These are phyloP conservation scores for Orbicella faveolata DNA, from an alignment of 64 coral and sea anemone species.

Conservation along the genomic window DNA sequence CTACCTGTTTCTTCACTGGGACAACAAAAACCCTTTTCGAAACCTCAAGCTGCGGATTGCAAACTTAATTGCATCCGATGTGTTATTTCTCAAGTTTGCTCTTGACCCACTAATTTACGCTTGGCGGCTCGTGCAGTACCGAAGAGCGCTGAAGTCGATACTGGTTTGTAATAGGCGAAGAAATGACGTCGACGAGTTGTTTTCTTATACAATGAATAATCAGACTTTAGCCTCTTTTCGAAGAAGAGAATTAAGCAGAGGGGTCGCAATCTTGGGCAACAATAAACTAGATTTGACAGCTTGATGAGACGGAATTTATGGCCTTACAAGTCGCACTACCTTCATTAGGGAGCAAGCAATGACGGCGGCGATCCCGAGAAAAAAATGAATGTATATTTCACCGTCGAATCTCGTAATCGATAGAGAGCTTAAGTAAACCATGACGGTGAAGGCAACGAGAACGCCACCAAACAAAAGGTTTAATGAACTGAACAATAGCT, in stretches of 20 bases:
- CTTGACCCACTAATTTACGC: slow-evolving; percentile 47
- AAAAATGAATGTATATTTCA: too few species aligned
- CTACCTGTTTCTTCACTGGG: slow-evolving; percentile 5
- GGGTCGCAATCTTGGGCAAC: background rate
- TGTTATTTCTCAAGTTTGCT: slow-evolving; percentile 50
- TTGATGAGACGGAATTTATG: background rate
- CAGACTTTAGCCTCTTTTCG: background rate
- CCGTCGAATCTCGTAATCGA: too few species aligned
- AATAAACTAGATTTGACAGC: background rate
- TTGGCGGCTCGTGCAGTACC: slow-evolving; percentile 24
- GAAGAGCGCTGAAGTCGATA: slow-evolving; percentile 21
- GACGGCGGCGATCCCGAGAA: too few species aligned
- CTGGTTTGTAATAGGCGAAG: background rate
- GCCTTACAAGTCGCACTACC: too few species aligned
- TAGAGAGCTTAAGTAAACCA: too few species aligned
- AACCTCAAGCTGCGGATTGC: background rate
- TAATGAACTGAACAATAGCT: too few species aligned
- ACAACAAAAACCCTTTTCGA: background rate
- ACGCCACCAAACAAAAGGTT: too few species aligned
- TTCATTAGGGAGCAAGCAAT: too few species aligned
- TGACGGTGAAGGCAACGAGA: too few species aligned
- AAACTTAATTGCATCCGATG: background rate
- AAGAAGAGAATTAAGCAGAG: background rate
- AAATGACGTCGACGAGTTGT: background rate
- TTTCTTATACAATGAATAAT: background rate